phyloP scores from a whole-genome alignment of 2,113 vertebrate species.

The Catharus fuscescens region DNA sequence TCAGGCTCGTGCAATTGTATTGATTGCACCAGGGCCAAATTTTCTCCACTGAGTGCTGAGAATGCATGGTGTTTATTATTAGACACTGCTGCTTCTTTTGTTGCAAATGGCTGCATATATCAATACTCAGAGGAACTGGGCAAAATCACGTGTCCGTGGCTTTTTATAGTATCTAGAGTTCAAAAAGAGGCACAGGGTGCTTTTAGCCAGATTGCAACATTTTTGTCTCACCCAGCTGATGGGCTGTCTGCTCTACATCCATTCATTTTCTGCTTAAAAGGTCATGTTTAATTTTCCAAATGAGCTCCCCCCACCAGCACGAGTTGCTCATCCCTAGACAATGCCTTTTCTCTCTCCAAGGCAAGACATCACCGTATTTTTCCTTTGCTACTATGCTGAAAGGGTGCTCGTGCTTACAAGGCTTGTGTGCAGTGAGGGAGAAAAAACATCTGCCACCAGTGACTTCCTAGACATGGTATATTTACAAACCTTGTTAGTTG shows the following conservation, averaged over 20 bases:
- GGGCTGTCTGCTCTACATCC: background rate
- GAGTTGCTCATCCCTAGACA: background rate
- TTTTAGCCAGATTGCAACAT: constrained; percentile 38
- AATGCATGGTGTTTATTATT: constrained; percentile 1
- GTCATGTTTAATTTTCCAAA: constrained; percentile 55
- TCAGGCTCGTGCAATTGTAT: background rate
- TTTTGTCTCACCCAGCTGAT: constrained; percentile 1
- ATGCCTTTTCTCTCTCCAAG: background rate
- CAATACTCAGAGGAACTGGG: background rate
- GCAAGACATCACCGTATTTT: background rate
- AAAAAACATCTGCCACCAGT: constrained; percentile 70
- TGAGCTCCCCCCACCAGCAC: background rate
- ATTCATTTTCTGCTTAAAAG: constrained; percentile 45
- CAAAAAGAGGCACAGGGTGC: background rate
- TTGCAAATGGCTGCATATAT: background rate
- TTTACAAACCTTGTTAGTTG: constrained; percentile 72
- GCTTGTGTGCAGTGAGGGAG: constrained; percentile 62
- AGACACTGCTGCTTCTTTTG: background rate
- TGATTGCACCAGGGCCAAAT: background rate
- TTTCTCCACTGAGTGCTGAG: constrained; percentile 6
- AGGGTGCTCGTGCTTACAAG: constrained; percentile 35
- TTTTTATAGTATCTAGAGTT: background rate
- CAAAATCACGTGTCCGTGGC: background rate
- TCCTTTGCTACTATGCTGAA: constrained; percentile 1
- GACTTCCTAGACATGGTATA: constrained; percentile 62